Base-by-base conservation (phyloP, 2,888 invertebrate species). In the Synanthedon vespiformis region DNA sequence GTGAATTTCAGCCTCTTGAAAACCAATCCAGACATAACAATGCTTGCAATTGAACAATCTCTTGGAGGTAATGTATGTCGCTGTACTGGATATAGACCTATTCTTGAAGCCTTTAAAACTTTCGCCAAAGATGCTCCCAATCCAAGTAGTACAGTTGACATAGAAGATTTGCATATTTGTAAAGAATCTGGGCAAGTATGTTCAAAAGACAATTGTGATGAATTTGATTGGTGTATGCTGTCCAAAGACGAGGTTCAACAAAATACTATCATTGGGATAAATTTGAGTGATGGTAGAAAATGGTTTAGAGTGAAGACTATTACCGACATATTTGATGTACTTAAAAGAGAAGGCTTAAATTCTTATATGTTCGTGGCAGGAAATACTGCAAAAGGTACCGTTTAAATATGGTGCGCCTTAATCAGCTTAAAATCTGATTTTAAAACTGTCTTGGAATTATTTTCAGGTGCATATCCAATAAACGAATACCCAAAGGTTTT, bases 61-160 rank as follows among this genome's bases (percentile, higher is more conserved):
- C 92, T 94, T 58, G 94, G 91, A 12, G 91, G 93, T 55, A 93
- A 94, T 60, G 89, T 93, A n/a, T 94, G 94, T 59, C 89, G 94
- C 48, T 94, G 94, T 65, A 94, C 94, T 0, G 94, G 94, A 0
- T 94, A 93, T 62, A 85, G 94, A 10, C 90, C 94, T 1, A 94
- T 95, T 53, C 70, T 94, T 49, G 93, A 94, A 62, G 90, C 94
- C 1, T 93, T 94, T 73, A 94, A 94, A 65, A 90, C 90, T 12
- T 91, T 93, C 56, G 92, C 92, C 0, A 79, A 68, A 22, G 92
- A 92, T 63, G 88, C 89, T 5, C 82, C 88, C 0, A 60, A 65
- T 10, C 61, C 68, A 2, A 71, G 85, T 1, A 74, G 79, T 54
- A 72, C 90, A 57, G 52, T 62, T 11, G 90, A 78, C 53, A 74